phyloP scores from a whole-genome alignment of 2,888 invertebrate species.

The Conus canariensis region DNA sequence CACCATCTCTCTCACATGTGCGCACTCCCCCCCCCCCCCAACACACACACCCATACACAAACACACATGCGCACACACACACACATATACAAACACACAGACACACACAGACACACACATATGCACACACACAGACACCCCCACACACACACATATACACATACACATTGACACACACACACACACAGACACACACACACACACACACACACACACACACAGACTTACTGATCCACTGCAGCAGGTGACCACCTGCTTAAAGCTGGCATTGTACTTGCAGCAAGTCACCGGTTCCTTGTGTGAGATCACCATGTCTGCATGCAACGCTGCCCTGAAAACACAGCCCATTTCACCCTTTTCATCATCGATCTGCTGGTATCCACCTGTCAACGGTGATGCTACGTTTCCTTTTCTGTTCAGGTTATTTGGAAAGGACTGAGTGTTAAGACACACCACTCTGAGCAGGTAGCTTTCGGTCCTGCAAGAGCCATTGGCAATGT shows the following conservation, averaged over 20 bases:
- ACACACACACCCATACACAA: background rate
- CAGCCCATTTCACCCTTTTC: background rate
- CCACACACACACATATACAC: conserved; percentile 9
- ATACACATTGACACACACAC: background rate
- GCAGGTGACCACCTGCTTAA: conserved; percentile 78
- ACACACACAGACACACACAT: background rate
- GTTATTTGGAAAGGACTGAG: too few species aligned
- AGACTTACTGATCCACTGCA: conserved; percentile 77
- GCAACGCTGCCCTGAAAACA: conserved; percentile 67
- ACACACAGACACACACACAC: conserved; percentile 9
- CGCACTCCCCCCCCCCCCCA: too few species aligned
- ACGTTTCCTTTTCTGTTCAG: background rate
- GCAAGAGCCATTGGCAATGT: too few species aligned
- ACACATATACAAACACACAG: background rate
- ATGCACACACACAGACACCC: background rate
- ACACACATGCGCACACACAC: background rate
- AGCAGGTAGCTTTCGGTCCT: too few species aligned
- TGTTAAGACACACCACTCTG: too few species aligned
- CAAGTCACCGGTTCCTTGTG: conserved; percentile 78
- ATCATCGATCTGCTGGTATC: too few species aligned
- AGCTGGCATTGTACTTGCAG: conserved; percentile 76
- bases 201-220: conserved; percentile 1
- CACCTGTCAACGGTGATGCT: background rate
- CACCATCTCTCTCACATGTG: too few species aligned
- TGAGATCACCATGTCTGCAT: conserved; percentile 76